Evolutionary conservation across 2,113 vertebrate genomes (phyloP), one percentile per base, ranked within the genome.

Genomic region (Pachycephala philippinensis): DNA sequence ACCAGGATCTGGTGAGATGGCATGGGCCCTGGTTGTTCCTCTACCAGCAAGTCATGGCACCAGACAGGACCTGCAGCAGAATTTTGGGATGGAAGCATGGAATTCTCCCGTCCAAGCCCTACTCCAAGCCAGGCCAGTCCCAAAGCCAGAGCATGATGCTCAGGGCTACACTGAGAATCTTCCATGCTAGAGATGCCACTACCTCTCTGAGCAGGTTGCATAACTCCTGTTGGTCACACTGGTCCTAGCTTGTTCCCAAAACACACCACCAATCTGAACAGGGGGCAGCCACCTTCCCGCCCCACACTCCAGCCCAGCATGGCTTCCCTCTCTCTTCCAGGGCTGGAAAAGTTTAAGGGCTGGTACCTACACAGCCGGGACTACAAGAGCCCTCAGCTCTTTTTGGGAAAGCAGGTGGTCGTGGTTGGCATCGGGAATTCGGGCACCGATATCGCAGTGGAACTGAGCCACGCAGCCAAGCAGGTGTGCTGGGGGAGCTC

Each of bases 361-460:
- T 89, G 50, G 40, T 98, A 97, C 80, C 72, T 97, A 82, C 99
- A 99, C 91, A 99, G 99, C 91, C 97, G 97, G 77, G 97, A 99
- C 27, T 99, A 99, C 81, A 99, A 98, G 96, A 96, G 84, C 52
- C 97, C 98, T 0, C 94, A 98, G 35, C 20, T 68, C 16, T 99
- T 96, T 91, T n/a, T 15, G 7, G 98, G 98, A 61, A 98, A 99
- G 89, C 98, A 70, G 14, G 98, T 98, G 50, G 86, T 98, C 1
- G 97, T 99, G 40, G 92, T 99, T 23, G 99, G 99, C 47, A 97
- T 96, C 3, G 98, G 99, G 12, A 99, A 99, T 87, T 99, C 99
- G 33, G 98, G 98, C 81, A 97, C 97, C 4, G 98, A 99, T 79
- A 98, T 99, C 3, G 98, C 98, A 0, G 98, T 98, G 88, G 99